Base-by-base conservation (phyloP, 2,888 invertebrate genomes). In the Heliconius hortense region DNA sequence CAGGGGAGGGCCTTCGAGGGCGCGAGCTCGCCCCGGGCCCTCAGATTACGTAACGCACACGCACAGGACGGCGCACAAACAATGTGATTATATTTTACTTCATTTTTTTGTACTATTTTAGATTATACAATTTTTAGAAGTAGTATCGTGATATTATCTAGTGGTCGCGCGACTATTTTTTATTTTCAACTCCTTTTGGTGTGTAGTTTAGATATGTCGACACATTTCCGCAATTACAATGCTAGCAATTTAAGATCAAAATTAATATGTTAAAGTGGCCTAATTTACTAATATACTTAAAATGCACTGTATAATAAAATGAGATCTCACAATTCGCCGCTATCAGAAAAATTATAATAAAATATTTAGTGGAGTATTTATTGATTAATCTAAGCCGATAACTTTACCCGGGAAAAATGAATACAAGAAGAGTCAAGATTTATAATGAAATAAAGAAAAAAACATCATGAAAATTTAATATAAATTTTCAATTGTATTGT, bases 1-100 rank as follows among this genome's bases (percentile, higher is more conserved):
- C 78, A 67, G 74, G 69, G 74, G 67, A 84, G 84, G 84, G 85
- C 80, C 64, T 80, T 79, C 79, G 84, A 84, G 85, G 87, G 87
- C 85, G 81, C 83, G 84, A 84, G 86, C 88, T 85, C 82, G 80
- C 80, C 85, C 87, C 85, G 86, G 90, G 87, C 91, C 90, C 91
- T 89, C 89, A 84, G 91, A 93, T 94, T 94, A 94, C 91, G 89
- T 93, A 94, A 94, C 93, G 82, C 87, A 89, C 89, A 94, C 94
- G 94, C 94, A 94, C 94, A 94, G 92, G 87, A 93, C 90, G 88
- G 94, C 94, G 94, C 94, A 94, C 94, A 94, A 94, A 93, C 89
- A 90, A 94, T 93, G 94, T 94, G 93, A 94, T 93, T 92, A 92
- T 90, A 91, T 90, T 92, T 91, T 89, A 88, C 86, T 87, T 86